Percentiles rank a stretch among this genome's conserved stretches.
Conservation (phyloP, 1,140 invertebrate species). For the Lethocerus indicus region DNA sequence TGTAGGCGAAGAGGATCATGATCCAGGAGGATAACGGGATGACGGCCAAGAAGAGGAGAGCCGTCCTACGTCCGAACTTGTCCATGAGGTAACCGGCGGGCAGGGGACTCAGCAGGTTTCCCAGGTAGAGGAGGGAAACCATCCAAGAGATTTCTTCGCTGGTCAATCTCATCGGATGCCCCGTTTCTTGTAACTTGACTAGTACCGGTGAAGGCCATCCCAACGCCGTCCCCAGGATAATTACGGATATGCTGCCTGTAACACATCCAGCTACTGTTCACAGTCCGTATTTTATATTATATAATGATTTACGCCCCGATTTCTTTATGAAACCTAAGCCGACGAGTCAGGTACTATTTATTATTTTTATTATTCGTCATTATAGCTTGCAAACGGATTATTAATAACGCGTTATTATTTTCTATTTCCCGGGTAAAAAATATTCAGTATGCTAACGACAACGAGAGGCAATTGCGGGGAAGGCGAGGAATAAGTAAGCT, state of each 20-base stretch:
- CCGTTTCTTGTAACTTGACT: slow-evolving; percentile 5
- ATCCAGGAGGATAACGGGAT: slow-evolving; percentile 28
- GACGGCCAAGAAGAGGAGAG: slow-evolving; percentile 43
- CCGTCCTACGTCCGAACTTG: slow-evolving; percentile 49
- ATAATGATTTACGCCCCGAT: no score
- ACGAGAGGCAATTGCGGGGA: no score
- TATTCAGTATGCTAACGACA: no score
- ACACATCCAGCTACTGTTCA: slow-evolving; percentile 1
- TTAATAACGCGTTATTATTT: no score
- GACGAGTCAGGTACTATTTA: no score
- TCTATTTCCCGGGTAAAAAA: no score
- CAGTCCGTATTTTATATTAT: background rate
- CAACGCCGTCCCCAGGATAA: slow-evolving; percentile 39
- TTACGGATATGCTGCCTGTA: slow-evolving; percentile 18
- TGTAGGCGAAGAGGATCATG: slow-evolving; percentile 28
- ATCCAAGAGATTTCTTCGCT: slow-evolving; percentile 15
- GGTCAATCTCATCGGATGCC: slow-evolving; percentile 7
- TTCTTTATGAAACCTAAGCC: no score
- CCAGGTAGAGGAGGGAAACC: slow-evolving; percentile 14
- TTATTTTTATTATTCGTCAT: no score
- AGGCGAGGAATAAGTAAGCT: no score
- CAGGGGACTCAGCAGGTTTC: slow-evolving; percentile 15
- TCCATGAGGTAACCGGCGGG: slow-evolving; percentile 39
- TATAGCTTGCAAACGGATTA: no score
- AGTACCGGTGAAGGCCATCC: slow-evolving; percentile 63